Percentiles rank a stretch among this genome's conserved stretches.
phyloP scores from a whole-genome alignment of 2,113 vertebrate species.

The Corynorhinus townsendii region DNA sequence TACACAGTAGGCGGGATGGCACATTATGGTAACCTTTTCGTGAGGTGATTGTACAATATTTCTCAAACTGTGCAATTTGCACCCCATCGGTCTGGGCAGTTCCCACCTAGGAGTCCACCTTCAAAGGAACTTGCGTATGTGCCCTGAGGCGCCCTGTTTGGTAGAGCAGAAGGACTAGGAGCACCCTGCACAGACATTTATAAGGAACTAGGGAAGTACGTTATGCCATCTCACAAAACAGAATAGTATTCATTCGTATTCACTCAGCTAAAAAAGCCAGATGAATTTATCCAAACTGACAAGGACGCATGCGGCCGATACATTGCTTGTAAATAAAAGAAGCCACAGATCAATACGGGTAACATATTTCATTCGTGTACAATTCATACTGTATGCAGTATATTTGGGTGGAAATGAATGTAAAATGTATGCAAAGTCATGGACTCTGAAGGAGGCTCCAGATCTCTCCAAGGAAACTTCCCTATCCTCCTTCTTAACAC shows the following conservation, averaged over 20 bases:
- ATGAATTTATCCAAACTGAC: not conserved
- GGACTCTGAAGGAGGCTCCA: not conserved
- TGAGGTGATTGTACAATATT: not conserved
- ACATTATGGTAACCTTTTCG: not conserved
- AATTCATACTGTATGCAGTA: not conserved
- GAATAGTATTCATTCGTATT: not conserved
- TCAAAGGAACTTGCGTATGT: not conserved
- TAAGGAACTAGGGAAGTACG: not conserved
- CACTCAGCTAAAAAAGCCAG: slow-evolving; percentile 16
- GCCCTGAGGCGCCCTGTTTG: not conserved
- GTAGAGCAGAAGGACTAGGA: not conserved
- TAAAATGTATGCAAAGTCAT: not conserved
- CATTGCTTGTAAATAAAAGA: slow-evolving; percentile 27
- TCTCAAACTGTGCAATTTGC: not conserved
- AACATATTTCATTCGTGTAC: not conserved
- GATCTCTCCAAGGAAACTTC: not conserved
- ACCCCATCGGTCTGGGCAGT: not conserved
- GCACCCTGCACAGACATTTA: not conserved
- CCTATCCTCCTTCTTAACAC: not conserved
- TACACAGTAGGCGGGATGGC: fast-evolving
- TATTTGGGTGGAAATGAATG: not conserved
- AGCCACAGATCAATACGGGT: not conserved
- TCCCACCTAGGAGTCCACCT: not conserved
- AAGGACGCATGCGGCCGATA: not conserved
- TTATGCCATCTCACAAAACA: not conserved